Evolutionary conservation across 1,140 invertebrate genomes (phyloP), one percentile per base, ranked within the genome.

Genomic region (Nebria ingens): DNA sequence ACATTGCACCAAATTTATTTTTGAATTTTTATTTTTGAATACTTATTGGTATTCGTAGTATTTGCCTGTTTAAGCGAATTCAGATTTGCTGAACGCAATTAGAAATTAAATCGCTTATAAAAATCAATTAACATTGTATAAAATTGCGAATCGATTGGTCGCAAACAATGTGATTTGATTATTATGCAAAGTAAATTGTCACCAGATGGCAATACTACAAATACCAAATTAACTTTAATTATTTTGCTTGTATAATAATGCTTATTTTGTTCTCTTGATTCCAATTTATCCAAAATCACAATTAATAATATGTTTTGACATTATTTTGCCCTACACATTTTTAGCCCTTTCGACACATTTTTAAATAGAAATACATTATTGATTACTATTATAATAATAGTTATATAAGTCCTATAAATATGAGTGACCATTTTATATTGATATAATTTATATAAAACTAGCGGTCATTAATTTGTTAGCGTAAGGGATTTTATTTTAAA

Each of bases 231-330:
- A 45, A 45, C 40, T 45, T 45, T 45, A 6, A 29, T 29, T 29
- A 45, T 45, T 45, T 45, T 45, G 40, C 40, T 45, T 45, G 40
- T 45, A 45, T 45, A 45, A n/a, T n/a, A n/a, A 45, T 45, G 40
- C 40, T 45, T 45, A 11, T 45, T 45, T n/a, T n/a, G n/a, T n/a
- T n/a, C n/a, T 45, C 40, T 45, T n/a, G 6, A 17, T 12, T 45
- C 40, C 40, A 45, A 17, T 11, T 17, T 9, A 45, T 45, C 40
- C 40, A 17, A 45, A n/a, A n/a, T n/a, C n/a, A n/a, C n/a, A n/a
- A n/a, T n/a, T n/a, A n/a, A 17, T 45, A 17, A 69, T 67, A 69
- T 68, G 67, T 69, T 68, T 71, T 68, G 68, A 70, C 67, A 65
- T 69, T 69, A 62, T 69, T 70, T 69, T 69, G 67, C 64, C 65